Evolutionary conservation across 2,888 invertebrate species (phyloP).

Genomic region (Coenonympha glycerion): DNA sequence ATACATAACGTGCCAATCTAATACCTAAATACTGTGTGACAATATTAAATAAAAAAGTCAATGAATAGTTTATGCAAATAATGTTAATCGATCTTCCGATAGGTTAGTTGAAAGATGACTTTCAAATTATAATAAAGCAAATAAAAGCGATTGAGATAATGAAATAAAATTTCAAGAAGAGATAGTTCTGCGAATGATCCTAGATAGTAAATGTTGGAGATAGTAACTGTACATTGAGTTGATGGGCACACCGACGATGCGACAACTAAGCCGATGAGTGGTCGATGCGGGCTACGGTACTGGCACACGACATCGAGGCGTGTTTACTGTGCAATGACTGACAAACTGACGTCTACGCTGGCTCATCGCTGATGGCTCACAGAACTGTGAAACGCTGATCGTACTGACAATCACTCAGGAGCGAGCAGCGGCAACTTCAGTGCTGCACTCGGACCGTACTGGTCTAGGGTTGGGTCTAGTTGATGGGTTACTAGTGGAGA

Average conservation of each 20-base stretch:
- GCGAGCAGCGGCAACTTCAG: neutral
- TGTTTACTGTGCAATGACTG: conserved; percentile 55
- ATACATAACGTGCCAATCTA: conserved; percentile 56
- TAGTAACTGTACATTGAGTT: conserved; percentile 51
- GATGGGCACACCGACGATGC: conserved; percentile 65
- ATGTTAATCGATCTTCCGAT: conserved; percentile 47
- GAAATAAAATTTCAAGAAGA: conserved; percentile 58
- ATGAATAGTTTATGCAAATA: conserved; percentile 34
- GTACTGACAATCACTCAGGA: neutral
- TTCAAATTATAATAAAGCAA: conserved; percentile 47
- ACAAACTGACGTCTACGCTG: conserved; percentile 50
- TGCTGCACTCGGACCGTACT: conserved; percentile 1
- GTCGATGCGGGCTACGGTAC: conserved; percentile 57
- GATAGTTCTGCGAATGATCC: conserved; percentile 46
- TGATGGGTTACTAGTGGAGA: conserved; percentile 4
- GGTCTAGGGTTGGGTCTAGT: conserved; percentile 1
- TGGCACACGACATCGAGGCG: conserved; percentile 63
- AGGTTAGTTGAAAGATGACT: conserved; percentile 55
- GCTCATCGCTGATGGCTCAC: conserved; percentile 41
- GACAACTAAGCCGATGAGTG: conserved; percentile 70
- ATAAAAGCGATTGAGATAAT: conserved; percentile 52
- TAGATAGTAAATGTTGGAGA: conserved; percentile 46
- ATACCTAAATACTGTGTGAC: conserved; percentile 44
- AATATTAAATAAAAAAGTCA: conserved; percentile 35
- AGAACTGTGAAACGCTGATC: conserved; percentile 4